phyloP scores from a whole-genome alignment of 2,113 vertebrate species.

The Ageneiosus marmoratus region DNA sequence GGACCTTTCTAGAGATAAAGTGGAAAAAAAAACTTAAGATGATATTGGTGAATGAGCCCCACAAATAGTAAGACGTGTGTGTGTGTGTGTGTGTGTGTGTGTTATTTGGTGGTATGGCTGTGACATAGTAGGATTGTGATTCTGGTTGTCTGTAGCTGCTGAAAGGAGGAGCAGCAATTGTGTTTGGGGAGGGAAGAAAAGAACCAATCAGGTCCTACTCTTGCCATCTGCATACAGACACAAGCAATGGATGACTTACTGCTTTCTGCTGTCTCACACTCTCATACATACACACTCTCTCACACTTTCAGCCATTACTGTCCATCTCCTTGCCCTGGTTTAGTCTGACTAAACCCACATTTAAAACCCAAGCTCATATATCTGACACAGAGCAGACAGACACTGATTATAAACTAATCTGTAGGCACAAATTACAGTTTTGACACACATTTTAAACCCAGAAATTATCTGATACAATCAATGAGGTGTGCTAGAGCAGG shows the following conservation, averaged over 20 bases:
- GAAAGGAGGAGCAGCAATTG: not conserved
- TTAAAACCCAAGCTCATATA: not conserved
- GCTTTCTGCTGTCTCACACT: conserved; percentile 15
- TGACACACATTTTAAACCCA: too few relatives aligned
- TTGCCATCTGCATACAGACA: conserved; percentile 12
- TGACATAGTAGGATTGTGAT: conserved; percentile 34
- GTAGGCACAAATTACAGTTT: not conserved
- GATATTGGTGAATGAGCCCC: too few relatives aligned
- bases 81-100: conserved; percentile 14
- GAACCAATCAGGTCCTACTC: conserved; percentile 15
- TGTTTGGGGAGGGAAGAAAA: conserved; percentile 14
- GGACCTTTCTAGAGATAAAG: too few relatives aligned
- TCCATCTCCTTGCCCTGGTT: not conserved
- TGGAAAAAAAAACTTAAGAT: too few relatives aligned
- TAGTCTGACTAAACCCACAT: not conserved
- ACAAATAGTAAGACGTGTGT: not conserved
- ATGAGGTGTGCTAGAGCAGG: not conserved
- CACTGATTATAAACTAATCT: not conserved
- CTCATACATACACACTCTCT: not conserved
- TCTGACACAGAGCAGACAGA: not conserved
- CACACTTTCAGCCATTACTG: not conserved
- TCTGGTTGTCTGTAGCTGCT: conserved; percentile 11
- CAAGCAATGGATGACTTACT: conserved; percentile 5
- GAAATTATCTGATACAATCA: too few relatives aligned
- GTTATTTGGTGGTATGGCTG: conserved; percentile 37